Evolutionary conservation across 1,140 invertebrate genomes (phyloP).

Genomic region (Halictus rubicundus): DNA sequence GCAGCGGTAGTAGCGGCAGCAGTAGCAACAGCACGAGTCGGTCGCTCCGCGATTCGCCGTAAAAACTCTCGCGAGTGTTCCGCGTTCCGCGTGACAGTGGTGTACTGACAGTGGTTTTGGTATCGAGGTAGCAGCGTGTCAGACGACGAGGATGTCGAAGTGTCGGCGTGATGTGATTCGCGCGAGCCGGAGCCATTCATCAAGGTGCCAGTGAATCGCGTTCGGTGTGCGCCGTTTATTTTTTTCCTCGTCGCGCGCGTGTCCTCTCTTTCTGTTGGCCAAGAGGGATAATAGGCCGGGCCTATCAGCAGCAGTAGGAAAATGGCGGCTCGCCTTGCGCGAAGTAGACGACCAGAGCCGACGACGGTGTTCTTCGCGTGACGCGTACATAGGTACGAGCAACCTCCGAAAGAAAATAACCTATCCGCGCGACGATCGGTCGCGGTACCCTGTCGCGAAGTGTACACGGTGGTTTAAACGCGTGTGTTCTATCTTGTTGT

Average conservation of each 20-base stretch:
- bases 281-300: constrained; percentile 56
- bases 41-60: constrained; percentile 30
- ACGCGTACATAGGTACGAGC: not conserved
- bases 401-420: not conserved
- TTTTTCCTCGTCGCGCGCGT: constrained; percentile 21
- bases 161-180: constrained; percentile 4
- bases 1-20: constrained; percentile 29
- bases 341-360: constrained; percentile 47
- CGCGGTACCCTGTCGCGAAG: not conserved
- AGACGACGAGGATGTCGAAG: constrained; percentile 11
- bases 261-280: constrained; percentile 32
- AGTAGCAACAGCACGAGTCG: constrained; percentile 49
- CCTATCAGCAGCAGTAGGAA: constrained; percentile 58
- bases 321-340: constrained; percentile 60
- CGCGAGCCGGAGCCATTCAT: constrained; percentile 16
- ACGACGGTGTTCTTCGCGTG: constrained; percentile 12
- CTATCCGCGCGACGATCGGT: not conserved
- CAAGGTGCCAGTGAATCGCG: constrained; percentile 32
- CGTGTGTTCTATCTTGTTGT: not conserved
- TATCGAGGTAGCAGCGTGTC: not conserved
- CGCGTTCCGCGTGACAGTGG: constrained; percentile 29
- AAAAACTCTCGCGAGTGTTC: constrained; percentile 38
- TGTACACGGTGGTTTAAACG: not conserved
- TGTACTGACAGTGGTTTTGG: constrained; percentile 25
- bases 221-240: constrained; percentile 2